phyloP scores from a whole-genome alignment of 2,797 vertebrate species.

The Diglossa cyanea region DNA sequence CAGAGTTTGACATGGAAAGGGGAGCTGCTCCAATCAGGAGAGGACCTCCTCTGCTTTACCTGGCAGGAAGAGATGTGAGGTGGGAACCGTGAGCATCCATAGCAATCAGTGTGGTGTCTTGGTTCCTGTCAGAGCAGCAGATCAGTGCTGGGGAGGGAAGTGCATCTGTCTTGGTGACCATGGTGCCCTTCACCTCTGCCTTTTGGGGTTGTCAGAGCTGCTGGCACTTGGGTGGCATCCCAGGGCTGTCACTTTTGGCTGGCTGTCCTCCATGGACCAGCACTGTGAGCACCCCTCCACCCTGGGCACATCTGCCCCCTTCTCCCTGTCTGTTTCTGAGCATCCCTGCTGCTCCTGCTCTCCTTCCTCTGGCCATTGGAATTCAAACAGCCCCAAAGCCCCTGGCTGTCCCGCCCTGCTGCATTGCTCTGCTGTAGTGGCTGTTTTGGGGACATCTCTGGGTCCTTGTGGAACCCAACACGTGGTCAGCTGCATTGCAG shows the following conservation, averaged over 20 bases:
- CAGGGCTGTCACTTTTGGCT: not conserved
- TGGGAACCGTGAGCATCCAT: not conserved
- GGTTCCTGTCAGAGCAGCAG: not conserved
- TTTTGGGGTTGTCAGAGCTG: not conserved
- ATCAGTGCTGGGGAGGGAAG: rapidly evolving
- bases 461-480: not conserved
- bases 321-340: rapidly evolving
- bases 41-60: not conserved
- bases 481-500: rapidly evolving
- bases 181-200: not conserved
- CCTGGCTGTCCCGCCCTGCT: not conserved
- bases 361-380: not conserved
- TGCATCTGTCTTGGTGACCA: not conserved
- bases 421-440: rapidly evolving
- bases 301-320: not conserved
- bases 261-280: not conserved
- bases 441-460: not conserved
- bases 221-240: not conserved
- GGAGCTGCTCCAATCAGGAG: not conserved
- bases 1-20: not conserved
- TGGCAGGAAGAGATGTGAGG: not conserved
- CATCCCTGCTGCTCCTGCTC: not conserved
- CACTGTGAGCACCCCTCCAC: not conserved
- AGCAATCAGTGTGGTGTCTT: not conserved
- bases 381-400: rapidly evolving